Base-by-base conservation (phyloP, 2,888 invertebrate species). In the Drosophila birchii region DNA sequence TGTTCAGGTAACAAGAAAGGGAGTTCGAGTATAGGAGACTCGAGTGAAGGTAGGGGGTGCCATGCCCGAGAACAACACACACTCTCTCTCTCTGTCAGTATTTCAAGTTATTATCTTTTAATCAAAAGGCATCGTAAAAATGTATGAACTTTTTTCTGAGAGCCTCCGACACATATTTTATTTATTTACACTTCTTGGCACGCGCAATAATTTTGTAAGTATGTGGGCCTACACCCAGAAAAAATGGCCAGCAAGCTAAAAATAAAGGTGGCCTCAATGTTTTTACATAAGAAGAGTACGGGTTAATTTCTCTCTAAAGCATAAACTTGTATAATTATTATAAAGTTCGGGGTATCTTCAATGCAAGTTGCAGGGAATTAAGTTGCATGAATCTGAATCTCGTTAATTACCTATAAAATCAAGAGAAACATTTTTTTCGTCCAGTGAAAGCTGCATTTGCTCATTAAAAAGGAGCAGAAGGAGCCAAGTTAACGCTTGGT, bases 81-180 rank as follows among this genome's bases (percentile, higher is more conserved):
- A 66, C 43, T 1, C 39, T 9, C 23, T 8, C 47, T n/a, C 7
- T 3, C 11, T 20, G 26, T 34, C 32, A 38, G 51, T 20, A 58
- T 64, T 76, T 60, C 43, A 43, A 63, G 59, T 59, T 76, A 74
- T 72, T 84, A 76, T 78, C 78, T 77, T 77, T 76, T 75, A 77
- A 81, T 81, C 77, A 83, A 77, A 74, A 63, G 66, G 58, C 71
- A 71, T 61, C 82, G 78, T 85, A 73, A 79, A 80, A 79, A 82
- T 85, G 63, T 85, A 86, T 86, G 82, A 81, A 78, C 78, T 76
- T 80, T 76, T 76, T 58, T 41, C 43, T 68, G 32, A 29, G 44
- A 44, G 59, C n/a, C 36, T 58, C 39, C 34, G 34, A 54, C 51
- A 16, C 34, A 53, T 56, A 55, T 66, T 64, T 71, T 49, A 51